Base-by-base conservation (phyloP, 2,888 invertebrate genomes). In the Lasius fuliginosus region DNA sequence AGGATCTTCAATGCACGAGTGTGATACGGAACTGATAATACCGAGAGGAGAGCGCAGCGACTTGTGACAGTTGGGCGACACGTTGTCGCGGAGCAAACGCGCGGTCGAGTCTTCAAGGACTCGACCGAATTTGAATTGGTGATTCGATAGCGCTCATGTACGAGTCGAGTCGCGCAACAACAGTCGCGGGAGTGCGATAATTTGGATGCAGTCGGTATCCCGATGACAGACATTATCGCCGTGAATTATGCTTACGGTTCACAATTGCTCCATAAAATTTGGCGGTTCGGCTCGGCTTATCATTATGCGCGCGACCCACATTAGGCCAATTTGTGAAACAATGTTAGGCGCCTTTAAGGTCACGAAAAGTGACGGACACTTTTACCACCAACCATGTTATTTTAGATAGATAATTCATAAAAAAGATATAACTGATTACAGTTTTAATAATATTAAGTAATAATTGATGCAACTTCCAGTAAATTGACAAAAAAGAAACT, bases 61-160 rank as follows among this genome's bases (percentile, higher is more conserved):
- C 36, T 36, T 36, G 36, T 33, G 71, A 60, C n/a, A 53, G 53
- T 2, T 53, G 53, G 9, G 23, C 56, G 60, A 46, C 42, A 69
- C 27, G 18, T 46, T 58, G 58, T 46, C 69, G 58, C 58, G 58
- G 49, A 49, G 18, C n/a, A n/a, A 49, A 49, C 49, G n/a, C 68
- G 4, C 56, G 42, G 2, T 5, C 15, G 23, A 23, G 18, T 46
- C 33, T 11, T 6, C 69, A 60, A 81, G 60, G 60, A 60, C 71
- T 71, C 27, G 5, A 27, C 1, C 6, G 53, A 42, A 81, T 81
- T 81, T 81, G 79, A 71, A 69, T 81, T 60, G 71, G 36, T 81
- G 79, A 81, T 71, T 81, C 36, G 46, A 71, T 46, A 46, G 4
- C 18, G 18, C 18, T 71, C 71, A 46, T 71, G 18, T 18, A 71